A percentile compares a stretch with the other conserved stretches of the same genome.
Evolutionary conservation across 2,113 vertebrate genomes (phyloP).

Genomic region (Typhlomys cinereus): DNA sequence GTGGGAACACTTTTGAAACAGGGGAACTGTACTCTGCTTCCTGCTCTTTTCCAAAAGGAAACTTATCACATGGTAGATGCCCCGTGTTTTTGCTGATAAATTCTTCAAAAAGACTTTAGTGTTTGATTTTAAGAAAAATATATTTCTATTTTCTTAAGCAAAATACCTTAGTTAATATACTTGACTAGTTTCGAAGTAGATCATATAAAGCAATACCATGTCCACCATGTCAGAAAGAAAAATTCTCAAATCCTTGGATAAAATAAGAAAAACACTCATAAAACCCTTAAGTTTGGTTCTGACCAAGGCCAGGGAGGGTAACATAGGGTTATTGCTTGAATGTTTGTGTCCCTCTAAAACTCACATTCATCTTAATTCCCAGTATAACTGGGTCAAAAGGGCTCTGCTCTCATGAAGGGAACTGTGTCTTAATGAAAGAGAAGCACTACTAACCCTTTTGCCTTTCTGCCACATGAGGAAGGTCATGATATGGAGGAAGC

Average conservation of each 20-base stretch:
- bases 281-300: neutral
- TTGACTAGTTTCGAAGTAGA: neutral
- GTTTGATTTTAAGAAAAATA: neutral
- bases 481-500: too few relatives aligned
- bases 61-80: neutral
- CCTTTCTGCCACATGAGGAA: neutral
- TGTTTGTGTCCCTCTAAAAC: neutral
- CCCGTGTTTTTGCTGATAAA: neutral
- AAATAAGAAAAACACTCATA: neutral
- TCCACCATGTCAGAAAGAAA: neutral
- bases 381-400: neutral
- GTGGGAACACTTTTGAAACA: neutral
- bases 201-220: neutral
- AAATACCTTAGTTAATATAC: neutral
- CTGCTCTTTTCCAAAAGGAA: neutral
- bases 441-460: neutral
- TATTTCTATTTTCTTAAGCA: conserved; percentile 16
- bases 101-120: neutral
- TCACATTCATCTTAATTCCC: neutral
- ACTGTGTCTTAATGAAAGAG: neutral
- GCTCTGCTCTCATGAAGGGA: neutral
- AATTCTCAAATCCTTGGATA: neutral
- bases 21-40: neutral
- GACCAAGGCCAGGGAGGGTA: too few relatives aligned
- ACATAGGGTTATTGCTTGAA: neutral